A percentile compares a stretch with the other conserved stretches of the same genome.
Evolutionary conservation across 2,797 vertebrate species (phyloP).

Genomic region (Xenentodon cancila): DNA sequence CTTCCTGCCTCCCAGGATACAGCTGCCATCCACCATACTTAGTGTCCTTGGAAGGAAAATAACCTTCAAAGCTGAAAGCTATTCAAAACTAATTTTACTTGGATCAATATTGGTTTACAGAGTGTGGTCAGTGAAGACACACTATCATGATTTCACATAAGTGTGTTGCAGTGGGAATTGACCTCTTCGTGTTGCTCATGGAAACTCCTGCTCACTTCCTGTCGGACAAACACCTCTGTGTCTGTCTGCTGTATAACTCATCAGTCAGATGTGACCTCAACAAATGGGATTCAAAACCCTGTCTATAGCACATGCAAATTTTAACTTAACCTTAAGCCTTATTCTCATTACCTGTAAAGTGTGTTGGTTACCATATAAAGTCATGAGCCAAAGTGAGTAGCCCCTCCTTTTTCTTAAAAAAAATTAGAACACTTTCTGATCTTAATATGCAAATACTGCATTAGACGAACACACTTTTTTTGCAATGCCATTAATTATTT

Average conservation of each 20-base stretch:
- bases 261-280: neutral
- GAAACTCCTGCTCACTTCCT: neutral
- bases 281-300: too few relatives aligned
- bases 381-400: too few relatives aligned
- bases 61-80: slow-evolving; percentile 26
- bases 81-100: neutral
- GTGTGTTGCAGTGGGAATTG: slow-evolving; percentile 6
- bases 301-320: neutral
- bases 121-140: neutral
- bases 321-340: neutral
- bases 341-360: neutral
- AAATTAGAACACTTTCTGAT: too few relatives aligned
- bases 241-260: slow-evolving; percentile 23
- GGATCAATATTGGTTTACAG: slow-evolving; percentile 7
- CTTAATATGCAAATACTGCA: too few relatives aligned
- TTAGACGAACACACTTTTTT: too few relatives aligned
- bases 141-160: neutral
- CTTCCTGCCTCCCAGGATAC: slow-evolving; percentile 38
- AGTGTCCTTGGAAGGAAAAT: slow-evolving; percentile 48
- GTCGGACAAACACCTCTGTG: neutral
- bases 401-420: too few relatives aligned
- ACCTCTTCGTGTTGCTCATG: slow-evolving; percentile 4
- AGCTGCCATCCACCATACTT: slow-evolving; percentile 22
- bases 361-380: too few relatives aligned
- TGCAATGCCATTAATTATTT: too few relatives aligned